A percentile compares a stretch with the other conserved stretches of the same genome.
These are phyloP conservation scores for Petrocephalus schoutedeni DNA, from an alignment of 2,797 vertebrate genomes.

Conservation along the genomic window DNA sequence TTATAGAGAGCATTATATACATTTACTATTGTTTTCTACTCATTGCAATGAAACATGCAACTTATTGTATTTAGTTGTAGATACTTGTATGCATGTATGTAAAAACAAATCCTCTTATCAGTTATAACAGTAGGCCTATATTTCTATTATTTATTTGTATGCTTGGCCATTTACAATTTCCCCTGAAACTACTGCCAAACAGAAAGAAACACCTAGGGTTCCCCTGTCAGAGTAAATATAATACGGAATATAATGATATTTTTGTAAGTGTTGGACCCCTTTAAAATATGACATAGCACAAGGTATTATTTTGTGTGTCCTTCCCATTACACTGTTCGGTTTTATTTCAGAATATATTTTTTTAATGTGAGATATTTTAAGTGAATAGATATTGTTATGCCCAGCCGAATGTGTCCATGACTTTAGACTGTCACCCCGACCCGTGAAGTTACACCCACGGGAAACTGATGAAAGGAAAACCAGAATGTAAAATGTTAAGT, in stretches of 20 bases:
- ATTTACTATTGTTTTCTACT: constrained; percentile 5
- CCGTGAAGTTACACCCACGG: neutral
- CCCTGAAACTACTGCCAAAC: constrained; percentile 6
- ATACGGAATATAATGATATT: neutral
- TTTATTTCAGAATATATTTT: constrained; percentile 16
- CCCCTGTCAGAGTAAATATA: neutral
- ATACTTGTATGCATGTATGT: constrained; percentile 6
- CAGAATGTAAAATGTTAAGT: constrained; percentile 8
- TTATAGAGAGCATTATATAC: neutral
- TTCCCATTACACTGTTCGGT: constrained; percentile 13
- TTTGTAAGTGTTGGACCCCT: neutral
- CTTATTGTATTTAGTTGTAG: neutral
- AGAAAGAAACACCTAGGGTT: neutral
- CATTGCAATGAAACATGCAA: neutral
- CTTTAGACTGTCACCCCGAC: neutral
- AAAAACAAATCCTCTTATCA: neutral
- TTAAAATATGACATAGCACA: constrained; percentile 2
- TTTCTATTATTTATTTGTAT: constrained; percentile 2
- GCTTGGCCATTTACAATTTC: neutral
- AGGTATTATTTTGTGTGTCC: neutral
- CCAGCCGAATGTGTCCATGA: neutral
- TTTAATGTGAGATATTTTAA: constrained; percentile 13
- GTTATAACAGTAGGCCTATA: neutral
- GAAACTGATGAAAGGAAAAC: neutral
- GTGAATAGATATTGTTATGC: constrained; percentile 12